A percentile compares a stretch with the other conserved stretches of the same genome.
phyloP scores from a whole-genome alignment of 2,113 vertebrate species.

The Percina caprodes region DNA sequence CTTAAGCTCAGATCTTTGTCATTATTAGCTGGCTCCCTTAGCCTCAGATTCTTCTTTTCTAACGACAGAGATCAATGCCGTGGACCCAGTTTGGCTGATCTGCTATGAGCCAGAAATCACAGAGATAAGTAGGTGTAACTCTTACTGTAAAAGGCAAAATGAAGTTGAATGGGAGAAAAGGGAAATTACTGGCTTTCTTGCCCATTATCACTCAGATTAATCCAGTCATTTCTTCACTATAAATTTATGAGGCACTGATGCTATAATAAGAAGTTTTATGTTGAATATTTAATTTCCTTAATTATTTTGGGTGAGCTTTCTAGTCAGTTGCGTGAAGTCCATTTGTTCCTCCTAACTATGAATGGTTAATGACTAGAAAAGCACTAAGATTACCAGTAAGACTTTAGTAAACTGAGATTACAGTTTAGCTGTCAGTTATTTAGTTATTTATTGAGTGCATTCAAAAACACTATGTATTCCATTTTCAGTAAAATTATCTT shows the following conservation, averaged over 20 bases:
- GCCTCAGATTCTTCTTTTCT: conserved; percentile 40
- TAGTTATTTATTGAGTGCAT: conserved; percentile 18
- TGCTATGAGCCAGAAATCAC: conserved; percentile 39
- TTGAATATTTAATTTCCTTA: conserved; percentile 81
- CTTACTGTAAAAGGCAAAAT: conserved; percentile 52
- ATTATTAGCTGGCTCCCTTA: conserved; percentile 57
- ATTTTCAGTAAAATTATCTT: neutral
- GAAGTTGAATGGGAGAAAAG: conserved; percentile 51
- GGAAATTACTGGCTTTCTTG: conserved; percentile 60
- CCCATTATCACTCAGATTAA: conserved; percentile 71
- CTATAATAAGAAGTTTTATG: conserved; percentile 79
- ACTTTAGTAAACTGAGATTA: conserved; percentile 12
- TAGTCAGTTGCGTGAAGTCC: conserved; percentile 54
- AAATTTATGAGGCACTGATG: conserved; percentile 75
- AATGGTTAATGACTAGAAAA: conserved; percentile 65
- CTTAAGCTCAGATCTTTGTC: conserved; percentile 60
- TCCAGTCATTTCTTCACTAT: conserved; percentile 67
- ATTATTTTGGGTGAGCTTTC: conserved; percentile 74
- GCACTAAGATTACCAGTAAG: conserved; percentile 40
- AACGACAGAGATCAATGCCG: conserved; percentile 22
- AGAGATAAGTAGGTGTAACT: conserved; percentile 44
- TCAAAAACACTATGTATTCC: neutral
- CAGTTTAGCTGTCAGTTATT: conserved; percentile 33
- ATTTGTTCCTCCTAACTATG: conserved; percentile 66
- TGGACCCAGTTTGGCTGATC: conserved; percentile 25